Evolutionary conservation across 2,113 vertebrate species (phyloP).

Genomic region (Rafetus swinhoei): DNA sequence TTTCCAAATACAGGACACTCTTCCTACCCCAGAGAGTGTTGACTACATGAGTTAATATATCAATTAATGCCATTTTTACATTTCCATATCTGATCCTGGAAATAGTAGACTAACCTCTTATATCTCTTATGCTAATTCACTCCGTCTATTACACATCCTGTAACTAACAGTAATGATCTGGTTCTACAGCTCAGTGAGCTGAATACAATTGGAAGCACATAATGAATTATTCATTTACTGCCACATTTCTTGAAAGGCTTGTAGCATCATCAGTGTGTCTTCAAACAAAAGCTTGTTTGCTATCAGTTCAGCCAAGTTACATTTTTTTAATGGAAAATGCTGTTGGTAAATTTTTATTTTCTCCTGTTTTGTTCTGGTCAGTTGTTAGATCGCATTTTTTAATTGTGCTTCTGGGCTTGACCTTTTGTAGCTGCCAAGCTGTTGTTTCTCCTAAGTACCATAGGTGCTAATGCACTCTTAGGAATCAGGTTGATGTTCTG

Average conservation of each 20-base stretch:
- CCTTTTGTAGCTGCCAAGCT: neutral
- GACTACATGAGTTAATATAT: too few relatives aligned
- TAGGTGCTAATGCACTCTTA: neutral
- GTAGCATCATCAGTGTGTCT: neutral
- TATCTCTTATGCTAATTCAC: neutral
- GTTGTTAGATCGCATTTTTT: neutral
- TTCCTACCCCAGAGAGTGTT: too few relatives aligned
- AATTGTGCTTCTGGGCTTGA: neutral
- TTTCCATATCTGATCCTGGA: neutral
- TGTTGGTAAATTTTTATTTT: neutral
- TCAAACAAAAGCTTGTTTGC: neutral
- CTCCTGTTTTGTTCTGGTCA: neutral
- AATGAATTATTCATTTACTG: neutral
- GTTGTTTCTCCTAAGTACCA: neutral
- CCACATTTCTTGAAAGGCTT: neutral
- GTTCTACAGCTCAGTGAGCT: rapidly evolving
- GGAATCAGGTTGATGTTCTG: neutral
- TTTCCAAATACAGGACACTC: too few relatives aligned
- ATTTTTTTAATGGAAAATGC: neutral
- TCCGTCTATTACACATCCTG: neutral
- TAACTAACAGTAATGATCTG: neutral
- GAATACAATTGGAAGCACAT: neutral
- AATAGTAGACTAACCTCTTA: neutral
- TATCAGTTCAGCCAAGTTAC: neutral
- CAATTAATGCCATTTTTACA: neutral